A percentile compares a stretch with the other conserved stretches of the same genome.
Evolutionary conservation across 2,113 vertebrate species (phyloP).

Genomic region (Muntiacus reevesi): DNA sequence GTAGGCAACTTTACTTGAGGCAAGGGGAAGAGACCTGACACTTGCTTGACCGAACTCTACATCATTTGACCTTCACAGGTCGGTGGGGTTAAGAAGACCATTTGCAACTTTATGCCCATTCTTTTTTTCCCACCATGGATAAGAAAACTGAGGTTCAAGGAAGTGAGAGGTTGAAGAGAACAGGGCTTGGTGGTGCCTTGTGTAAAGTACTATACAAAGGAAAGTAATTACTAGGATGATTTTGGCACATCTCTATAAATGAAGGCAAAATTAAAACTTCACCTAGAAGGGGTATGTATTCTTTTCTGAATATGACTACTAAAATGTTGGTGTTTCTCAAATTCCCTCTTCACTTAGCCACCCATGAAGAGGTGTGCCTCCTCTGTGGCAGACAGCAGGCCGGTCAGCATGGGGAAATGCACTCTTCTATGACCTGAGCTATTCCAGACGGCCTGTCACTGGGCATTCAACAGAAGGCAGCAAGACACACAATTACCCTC

Average conservation of each 20-base stretch:
- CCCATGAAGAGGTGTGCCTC: background rate
- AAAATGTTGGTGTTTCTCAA: background rate
- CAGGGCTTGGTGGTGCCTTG: background rate
- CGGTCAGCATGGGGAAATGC: background rate
- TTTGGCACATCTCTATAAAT: background rate
- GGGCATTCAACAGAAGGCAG: background rate
- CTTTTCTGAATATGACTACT: background rate
- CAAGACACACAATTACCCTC: background rate
- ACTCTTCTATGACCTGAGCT: background rate
- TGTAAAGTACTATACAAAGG: background rate
- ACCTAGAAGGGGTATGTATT: background rate
- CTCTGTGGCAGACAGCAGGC: background rate
- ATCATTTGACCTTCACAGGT: background rate
- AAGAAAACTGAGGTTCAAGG: background rate
- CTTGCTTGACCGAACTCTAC: background rate
- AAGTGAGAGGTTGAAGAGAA: background rate
- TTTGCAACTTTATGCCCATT: background rate
- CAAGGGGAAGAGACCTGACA: background rate
- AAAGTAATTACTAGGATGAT: background rate
- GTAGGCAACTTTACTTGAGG: background rate
- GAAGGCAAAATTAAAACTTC: background rate
- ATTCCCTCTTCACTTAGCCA: background rate
- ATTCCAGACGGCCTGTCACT: background rate
- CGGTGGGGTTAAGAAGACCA: background rate
- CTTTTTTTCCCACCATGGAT: background rate